Base-by-base conservation (phyloP, 2,888 invertebrate genomes). In the Physocephala rufipes region DNA sequence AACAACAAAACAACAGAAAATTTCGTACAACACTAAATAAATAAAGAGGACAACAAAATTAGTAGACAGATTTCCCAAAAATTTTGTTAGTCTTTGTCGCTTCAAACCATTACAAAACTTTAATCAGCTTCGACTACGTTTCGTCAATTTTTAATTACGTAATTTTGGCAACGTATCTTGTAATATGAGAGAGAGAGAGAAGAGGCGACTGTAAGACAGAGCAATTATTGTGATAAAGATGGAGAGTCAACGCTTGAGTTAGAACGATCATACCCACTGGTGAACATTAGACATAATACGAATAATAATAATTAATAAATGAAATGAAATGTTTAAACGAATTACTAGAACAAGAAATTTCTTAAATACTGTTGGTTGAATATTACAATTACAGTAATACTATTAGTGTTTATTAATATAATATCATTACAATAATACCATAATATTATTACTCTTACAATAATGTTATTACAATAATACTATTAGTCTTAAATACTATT, bases 111-210 rank as follows among this genome's bases (percentile, higher is more conserved):
- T 70, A 64, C 26, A 61, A n/a, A 72, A 59, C 66, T 70, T 71
- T 75, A 75, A 74, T 74, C 72, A 72, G 74, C 71, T 74, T 36
- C 64, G 63, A 72, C 62, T 71, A 76, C 71, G 77, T 74, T 73
- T 73, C 75, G 74, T 77, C 76, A 76, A 76, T 76, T 76, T 77
- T 77, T 77, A 77, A 77, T 77, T 77, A 76, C 70, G 75, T 73
- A 65, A 19, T 2, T 19, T 36, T n/a, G 24, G 26, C 19, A 58
- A 58, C 58, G 58, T 19, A 24, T 58, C 58, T 26, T 36, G 43
- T n/a, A 21, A 15, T 2, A 55, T 13, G 7, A n/a, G 7, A 55
- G 19, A 55, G 2, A 13, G 13, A 55, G 15, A 21, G 26, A 4
- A 55, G 19, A n/a, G 13, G 55, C 13, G 21, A 55, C 4, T 5